These are phyloP conservation scores for Archilochus colubris DNA, from an alignment of 2,113 vertebrate species.

Conservation along the genomic window DNA sequence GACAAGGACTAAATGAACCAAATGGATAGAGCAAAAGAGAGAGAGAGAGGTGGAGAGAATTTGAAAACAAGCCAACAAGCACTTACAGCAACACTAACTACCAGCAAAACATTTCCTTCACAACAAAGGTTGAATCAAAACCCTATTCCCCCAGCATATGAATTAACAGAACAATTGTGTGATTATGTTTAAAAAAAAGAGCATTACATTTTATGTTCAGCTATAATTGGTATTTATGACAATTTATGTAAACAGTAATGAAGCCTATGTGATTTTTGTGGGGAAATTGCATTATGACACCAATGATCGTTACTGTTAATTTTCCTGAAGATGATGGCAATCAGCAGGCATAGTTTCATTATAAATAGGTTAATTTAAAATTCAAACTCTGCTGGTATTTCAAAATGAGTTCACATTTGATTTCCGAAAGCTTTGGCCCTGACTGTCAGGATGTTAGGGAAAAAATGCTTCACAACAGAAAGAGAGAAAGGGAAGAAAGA, in stretches of 20 bases:
- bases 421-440: slow-evolving; percentile 76
- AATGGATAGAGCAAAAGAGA: slow-evolving; percentile 26
- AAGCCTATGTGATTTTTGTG: slow-evolving; percentile 83
- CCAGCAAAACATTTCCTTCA: slow-evolving; percentile 69
- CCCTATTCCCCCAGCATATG: slow-evolving; percentile 76
- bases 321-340: slow-evolving; percentile 86
- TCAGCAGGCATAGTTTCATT: slow-evolving; percentile 85
- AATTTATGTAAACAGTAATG: slow-evolving; percentile 88
- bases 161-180: slow-evolving; percentile 84
- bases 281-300: slow-evolving; percentile 85
- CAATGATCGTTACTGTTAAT: slow-evolving; percentile 86
- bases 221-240: slow-evolving; percentile 87
- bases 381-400: slow-evolving; percentile 82
- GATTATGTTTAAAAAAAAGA: slow-evolving; percentile 83
- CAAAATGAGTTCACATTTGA: slow-evolving; percentile 83
- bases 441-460: slow-evolving; percentile 66
- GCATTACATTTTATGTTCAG: slow-evolving; percentile 85
- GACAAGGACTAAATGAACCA: slow-evolving; percentile 65
- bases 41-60: neutral
- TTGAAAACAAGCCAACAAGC: slow-evolving; percentile 76
- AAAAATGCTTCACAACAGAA: slow-evolving; percentile 46
- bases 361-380: slow-evolving; percentile 88
- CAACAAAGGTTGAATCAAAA: slow-evolving; percentile 81
- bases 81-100: slow-evolving; percentile 71
- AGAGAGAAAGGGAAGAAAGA: neutral